A percentile compares a stretch with the other conserved stretches of the same genome.
phyloP scores from a whole-genome alignment of 1,140 invertebrate species.

The Drosophila busckii region DNA sequence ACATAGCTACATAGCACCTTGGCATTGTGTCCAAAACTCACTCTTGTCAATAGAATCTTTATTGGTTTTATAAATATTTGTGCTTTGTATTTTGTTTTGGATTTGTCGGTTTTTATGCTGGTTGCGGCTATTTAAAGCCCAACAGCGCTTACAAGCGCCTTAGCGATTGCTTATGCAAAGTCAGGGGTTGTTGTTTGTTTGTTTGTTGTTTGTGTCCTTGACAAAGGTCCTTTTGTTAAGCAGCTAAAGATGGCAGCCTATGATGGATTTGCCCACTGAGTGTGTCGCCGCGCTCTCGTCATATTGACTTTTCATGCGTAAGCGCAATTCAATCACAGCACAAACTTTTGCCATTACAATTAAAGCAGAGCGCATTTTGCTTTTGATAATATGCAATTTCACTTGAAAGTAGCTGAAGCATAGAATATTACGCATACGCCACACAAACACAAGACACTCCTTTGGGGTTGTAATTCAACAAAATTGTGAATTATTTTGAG shows the following conservation, averaged over 20 bases:
- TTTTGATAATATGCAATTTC: too few relatives aligned
- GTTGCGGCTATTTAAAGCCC: background rate
- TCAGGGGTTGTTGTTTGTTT: too few relatives aligned
- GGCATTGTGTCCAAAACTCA: conserved; percentile 7
- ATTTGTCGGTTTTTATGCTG: background rate
- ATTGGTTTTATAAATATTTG: conserved; percentile 70
- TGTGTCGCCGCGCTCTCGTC: too few relatives aligned
- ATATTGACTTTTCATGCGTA: conserved; percentile 61
- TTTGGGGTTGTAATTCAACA: background rate
- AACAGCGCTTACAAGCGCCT: conserved; percentile 18
- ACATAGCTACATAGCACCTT: conserved; percentile 10
- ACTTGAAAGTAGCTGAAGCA: conserved; percentile 25
- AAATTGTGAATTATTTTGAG: conserved; percentile 33
- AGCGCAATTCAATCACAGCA: conserved; percentile 66
- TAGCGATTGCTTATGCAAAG: conserved; percentile 48
- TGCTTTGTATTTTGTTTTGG: background rate
- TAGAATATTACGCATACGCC: conserved; percentile 64
- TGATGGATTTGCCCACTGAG: conserved; percentile 48
- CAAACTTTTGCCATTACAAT: conserved; percentile 23
- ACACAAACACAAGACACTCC: background rate
- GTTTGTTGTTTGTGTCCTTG: conserved; percentile 44
- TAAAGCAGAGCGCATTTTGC: conserved; percentile 14
- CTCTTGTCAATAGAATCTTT: conserved; percentile 58
- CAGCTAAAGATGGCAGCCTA: too few relatives aligned
- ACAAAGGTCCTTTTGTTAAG: conserved; percentile 60